Base-by-base conservation (phyloP, 1,140 invertebrate genomes). In the Spodoptera frugiperda region DNA sequence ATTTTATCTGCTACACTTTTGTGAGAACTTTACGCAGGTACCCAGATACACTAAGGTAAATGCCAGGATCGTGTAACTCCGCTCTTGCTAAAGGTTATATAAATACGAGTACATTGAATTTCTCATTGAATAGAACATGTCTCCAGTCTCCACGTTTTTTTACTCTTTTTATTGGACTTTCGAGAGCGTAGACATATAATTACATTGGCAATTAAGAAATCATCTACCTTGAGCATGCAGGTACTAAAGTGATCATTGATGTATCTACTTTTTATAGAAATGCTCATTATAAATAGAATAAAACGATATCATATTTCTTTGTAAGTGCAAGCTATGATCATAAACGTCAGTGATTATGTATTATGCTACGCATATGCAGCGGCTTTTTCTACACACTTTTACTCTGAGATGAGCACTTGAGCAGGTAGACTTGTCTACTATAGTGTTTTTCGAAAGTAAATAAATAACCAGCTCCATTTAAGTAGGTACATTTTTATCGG, bases 81-180 rank as follows among this genome's bases (percentile, higher is more conserved):
- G 30, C 21, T 30, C 17, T 59, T 59, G 55, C 15, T 63, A 63
- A 63, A 67, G 44, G 63, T 67, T 67, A 49, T 63, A 33, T 63
- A 67, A 67, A 67, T 67, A 49, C 33, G 33, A 39, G 33, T 39
- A 63, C 33, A 33, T 44, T 63, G 4, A 63, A 63, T n/a, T 46
- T 63, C 33, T 63, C 59, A 63, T 17, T 63, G 59, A 63, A 63
- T 44, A 19, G 15, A 63, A 44, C n/a, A 44, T 44, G 19, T 12
- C 21, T 19, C 33, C 0, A 39, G 30, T 39, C 30, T 39, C 57
- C 25, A 63, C 33, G 33, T 19, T 17, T 63, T 59, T 63, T 44
- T n/a, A 33, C 2, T 39, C 33, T 63, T 63, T 63, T 63, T 63
- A 33, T 44, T 63, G 33, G n/a, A 63, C 59, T 63, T 63, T 63